phyloP scores from a whole-genome alignment of 2,797 vertebrate species.

The Enteromius treurensis region DNA sequence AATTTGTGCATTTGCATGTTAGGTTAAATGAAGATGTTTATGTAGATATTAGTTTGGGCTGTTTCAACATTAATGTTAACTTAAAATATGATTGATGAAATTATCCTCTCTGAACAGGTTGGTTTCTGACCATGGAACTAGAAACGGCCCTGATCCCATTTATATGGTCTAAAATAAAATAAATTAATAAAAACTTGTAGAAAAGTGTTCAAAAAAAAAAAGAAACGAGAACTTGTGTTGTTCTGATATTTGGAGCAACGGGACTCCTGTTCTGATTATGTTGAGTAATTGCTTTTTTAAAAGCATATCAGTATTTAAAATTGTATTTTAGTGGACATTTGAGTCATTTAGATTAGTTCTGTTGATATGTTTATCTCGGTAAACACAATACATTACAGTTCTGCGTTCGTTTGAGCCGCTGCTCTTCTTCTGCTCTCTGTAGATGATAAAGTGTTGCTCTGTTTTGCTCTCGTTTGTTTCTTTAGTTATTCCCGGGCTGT shows the following conservation, averaged over 20 bases:
- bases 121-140: background rate
- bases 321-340: background rate
- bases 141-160: background rate
- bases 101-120: background rate
- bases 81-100: background rate
- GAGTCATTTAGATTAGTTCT: background rate
- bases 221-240: background rate
- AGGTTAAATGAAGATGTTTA: background rate
- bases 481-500: background rate
- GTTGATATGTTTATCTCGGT: background rate
- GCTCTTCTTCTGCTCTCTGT: background rate
- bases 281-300: background rate
- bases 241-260: too few relatives aligned
- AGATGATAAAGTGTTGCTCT: background rate
- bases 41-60: background rate
- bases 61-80: too few relatives aligned
- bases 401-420: background rate
- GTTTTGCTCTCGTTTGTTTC: background rate
- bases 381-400: background rate
- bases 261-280: too few relatives aligned
- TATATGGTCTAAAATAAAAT: background rate
- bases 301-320: background rate
- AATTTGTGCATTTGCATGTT: background rate
- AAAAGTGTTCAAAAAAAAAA: too few relatives aligned
- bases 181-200: too few relatives aligned